Evolutionary conservation across 2,113 vertebrate genomes (phyloP).

Genomic region (Lepus europaeus): DNA sequence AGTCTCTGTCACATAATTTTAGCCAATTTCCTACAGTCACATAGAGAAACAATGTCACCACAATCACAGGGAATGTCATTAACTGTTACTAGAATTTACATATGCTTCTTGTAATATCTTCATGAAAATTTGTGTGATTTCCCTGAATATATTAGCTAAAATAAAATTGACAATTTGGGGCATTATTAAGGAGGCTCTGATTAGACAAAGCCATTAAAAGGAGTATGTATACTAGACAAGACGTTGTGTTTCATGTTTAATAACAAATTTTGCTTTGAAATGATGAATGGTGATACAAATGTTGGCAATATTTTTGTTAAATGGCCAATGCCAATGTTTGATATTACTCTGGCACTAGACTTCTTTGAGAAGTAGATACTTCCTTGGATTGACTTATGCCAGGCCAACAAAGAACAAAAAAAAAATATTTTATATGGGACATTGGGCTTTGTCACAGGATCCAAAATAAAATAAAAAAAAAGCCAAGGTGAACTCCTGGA

Average conservation of each 20-base stretch:
- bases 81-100: conserved; percentile 57
- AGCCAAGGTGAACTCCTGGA: background rate
- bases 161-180: background rate
- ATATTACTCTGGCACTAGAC: background rate
- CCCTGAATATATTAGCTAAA: background rate
- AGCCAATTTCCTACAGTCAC: conserved; percentile 66
- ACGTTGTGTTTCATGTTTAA: background rate
- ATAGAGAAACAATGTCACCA: conserved; percentile 59
- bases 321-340: background rate
- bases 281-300: background rate
- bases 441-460: background rate
- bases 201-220: conserved; percentile 8
- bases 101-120: conserved; percentile 59
- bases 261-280: conserved; percentile 41
- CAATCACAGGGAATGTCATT: conserved; percentile 59
- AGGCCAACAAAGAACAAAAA: background rate
- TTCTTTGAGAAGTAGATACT: background rate
- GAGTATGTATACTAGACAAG: background rate
- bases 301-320: background rate
- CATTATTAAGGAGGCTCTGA: background rate
- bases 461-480: background rate
- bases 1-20: conserved; percentile 76
- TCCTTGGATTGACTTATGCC: background rate
- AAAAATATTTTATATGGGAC: background rate
- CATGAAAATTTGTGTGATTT: conserved; percentile 32